Evolutionary conservation across 2,113 vertebrate species (phyloP), one percentile per base, ranked within the genome.

Genomic region (Morone chrysops): DNA sequence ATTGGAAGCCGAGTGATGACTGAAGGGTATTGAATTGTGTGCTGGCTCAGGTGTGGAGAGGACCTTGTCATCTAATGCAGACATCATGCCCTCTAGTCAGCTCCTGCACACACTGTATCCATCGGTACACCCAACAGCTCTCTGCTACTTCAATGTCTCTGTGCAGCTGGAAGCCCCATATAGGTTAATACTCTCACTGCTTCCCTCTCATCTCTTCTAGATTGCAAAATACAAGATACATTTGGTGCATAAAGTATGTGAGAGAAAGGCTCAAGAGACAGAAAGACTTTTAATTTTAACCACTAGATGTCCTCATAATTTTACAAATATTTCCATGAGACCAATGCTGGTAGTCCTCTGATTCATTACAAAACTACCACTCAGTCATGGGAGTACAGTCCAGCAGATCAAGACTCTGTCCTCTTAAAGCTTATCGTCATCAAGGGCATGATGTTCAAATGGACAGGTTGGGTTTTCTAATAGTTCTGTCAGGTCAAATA

Each of bases 271-370:
- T 31, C 31, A 31, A 31, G 31, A 31, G 31, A 31, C 31, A 31
- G 31, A 31, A 31, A 31, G 63, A 13, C 54, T 87, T 87, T 41
- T 56, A 6, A 1, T 79, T 82, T 75, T 25, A 22, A 87, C 95
- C 95, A 95, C 92, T 86, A 94, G 95, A 84, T 92, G 95, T 94
- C 93, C 85, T 81, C 53, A 31, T 87, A 50, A 81, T 78, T 87
- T 88, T 70, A 91, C 56, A 85, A 78, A 92, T 88, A 31, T 18
- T 25, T 8, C 6, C 8, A 4, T 51, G 17, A 36, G 31, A 20
- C 6, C 7, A 4, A 5, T 45, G n/a, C 48, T 17, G 43, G 41
- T 5, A 10, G 53, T n/a, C 40, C n/a, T 67, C 62, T 60, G 40
- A 59, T 25, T 73, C 1, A 53, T 71, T 17, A 12, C 9, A 20